Conservation (phyloP, 1,140 invertebrate genomes). For the Cephus cinctus region DNA sequence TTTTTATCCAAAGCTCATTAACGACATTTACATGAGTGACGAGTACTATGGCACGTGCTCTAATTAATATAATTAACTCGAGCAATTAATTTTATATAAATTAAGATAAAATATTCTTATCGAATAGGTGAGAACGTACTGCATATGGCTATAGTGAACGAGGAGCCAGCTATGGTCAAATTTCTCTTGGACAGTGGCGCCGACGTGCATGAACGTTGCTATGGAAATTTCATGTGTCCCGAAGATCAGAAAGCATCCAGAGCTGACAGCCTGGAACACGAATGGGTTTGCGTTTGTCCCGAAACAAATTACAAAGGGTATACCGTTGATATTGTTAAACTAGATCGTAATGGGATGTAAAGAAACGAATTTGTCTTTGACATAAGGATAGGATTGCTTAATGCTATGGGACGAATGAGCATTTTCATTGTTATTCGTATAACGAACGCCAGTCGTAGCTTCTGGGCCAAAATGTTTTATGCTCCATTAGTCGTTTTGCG, state of each 20-base stretch:
- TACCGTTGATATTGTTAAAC: no score
- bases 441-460: no score
- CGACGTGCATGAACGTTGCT: conserved; percentile 86
- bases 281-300: conserved; percentile 82
- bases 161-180: conserved; percentile 97
- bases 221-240: conserved; percentile 94
- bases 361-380: no score
- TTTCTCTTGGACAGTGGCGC: conserved; percentile 90
- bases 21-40: conserved; percentile 94
- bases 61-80: conserved; percentile 1
- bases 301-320: conserved; percentile 94
- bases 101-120: no score
- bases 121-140: conserved; percentile 80
- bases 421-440: no score
- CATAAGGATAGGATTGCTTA: no score
- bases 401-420: no score
- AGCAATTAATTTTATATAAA: background rate
- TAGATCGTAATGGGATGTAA: no score
- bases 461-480: no score
- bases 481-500: no score
- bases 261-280: conserved; percentile 84
- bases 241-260: conserved; percentile 95
- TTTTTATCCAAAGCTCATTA: conserved; percentile 93
- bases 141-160: conserved; percentile 97
- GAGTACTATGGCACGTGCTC: conserved; percentile 87